Evolutionary conservation across 2,113 vertebrate species (phyloP).

Genomic region (cattle (Bos taurus)): ARS-UCD2.0 NC_037350.1:52124001-52124500

Average conservation of each 20-base stretch:
- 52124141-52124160: background rate
- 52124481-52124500: accelerated
- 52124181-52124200: accelerated
- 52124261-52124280: slow-evolving; percentile 20
- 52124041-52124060: background rate
- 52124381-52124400: slow-evolving; percentile 31
- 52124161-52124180: background rate
- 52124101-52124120: background rate
- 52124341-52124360: slow-evolving; percentile 58
- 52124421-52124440: background rate
- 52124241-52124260: background rate
- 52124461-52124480: background rate
- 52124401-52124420: background rate
- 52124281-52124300: slow-evolving; percentile 33
- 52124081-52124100: background rate
- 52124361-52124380: slow-evolving; percentile 56
- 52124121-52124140: background rate
- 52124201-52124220: background rate
- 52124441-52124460: background rate
- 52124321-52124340: slow-evolving; percentile 42
- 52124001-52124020: background rate
- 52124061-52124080: background rate
- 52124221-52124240: background rate
- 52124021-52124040: background rate
- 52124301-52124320: slow-evolving; percentile 7